Evolutionary conservation across 2,888 invertebrate genomes (phyloP), one percentile per base, ranked within the genome.

Genomic region (Tetramorium bicarinatum): DNA sequence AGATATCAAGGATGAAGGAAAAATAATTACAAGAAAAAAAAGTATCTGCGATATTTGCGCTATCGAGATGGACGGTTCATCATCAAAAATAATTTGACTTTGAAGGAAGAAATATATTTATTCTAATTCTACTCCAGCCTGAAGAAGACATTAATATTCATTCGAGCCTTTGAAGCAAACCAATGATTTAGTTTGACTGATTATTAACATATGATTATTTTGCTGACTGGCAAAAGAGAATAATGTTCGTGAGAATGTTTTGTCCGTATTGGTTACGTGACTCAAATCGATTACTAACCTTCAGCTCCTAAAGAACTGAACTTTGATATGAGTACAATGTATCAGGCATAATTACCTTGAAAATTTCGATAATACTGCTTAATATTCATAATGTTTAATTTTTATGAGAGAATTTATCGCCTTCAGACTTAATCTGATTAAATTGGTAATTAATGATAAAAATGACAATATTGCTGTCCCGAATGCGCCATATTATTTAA

Each of bases 311-410:
- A 59, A 44, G 25, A 9, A 47, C 7, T 47, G 9, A 34, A 61
- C 61, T 74, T 74, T 74, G 8, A 61, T n/a, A 61, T 74, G n/a
- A 74, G 29, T 56, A 18, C 7, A 61, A 34, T 15, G 4, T 74
- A 47, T 61, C n/a, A 0, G 13, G 1, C 18, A 59, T 41, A 7
- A 29, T 0, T 29, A 4, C n/a, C 44, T 74, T 56, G 74, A 61
- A 21, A 61, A 74, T 47, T 8, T 61, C 6, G 29, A 61, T 15
- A 15, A 59, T 59, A 74, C n/a, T 44, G 4, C 44, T n/a, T 61
- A n/a, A 59, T 41, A 61, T 74, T 13, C 21, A 29, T 52, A 71
- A 54, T 52, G n/a, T 44, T n/a, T 15, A 4, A 7, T 25, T 18
- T 18, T 25, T 18, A 25, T 29, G 6, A 34, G 4, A 8, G 6